Conservation (phyloP, 2,113 vertebrate genomes). For the Centropus bengalensis region DNA sequence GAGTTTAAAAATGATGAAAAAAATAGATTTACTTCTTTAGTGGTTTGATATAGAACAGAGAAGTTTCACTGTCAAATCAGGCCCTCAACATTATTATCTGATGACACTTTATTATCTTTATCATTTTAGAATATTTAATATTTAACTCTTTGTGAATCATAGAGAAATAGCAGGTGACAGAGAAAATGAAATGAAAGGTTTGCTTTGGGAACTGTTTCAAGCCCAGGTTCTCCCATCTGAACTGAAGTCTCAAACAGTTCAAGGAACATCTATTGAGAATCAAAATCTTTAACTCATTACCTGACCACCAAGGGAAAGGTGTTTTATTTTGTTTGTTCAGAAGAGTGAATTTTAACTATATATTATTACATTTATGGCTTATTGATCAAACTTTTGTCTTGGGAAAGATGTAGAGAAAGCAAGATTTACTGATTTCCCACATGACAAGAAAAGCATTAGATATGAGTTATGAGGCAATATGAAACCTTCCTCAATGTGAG, state of each 20-base stretch:
- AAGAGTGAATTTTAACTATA: background rate
- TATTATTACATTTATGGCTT: background rate
- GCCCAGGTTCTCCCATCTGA: background rate
- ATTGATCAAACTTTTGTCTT: background rate
- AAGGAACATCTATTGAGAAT: background rate
- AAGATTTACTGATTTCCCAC: background rate
- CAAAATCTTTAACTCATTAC: background rate
- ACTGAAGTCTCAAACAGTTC: background rate
- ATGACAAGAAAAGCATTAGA: background rate
- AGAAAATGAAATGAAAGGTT: background rate
- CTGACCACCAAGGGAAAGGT: background rate
- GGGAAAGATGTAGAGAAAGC: background rate
- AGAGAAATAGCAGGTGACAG: background rate
- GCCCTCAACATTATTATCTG: background rate
- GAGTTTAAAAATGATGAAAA: background rate
- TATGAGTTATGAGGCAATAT: background rate
- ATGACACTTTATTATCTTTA: constrained; percentile 13
- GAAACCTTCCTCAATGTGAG: background rate
- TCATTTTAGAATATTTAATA: background rate
- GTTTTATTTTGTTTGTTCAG: background rate
- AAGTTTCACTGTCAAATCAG: background rate
- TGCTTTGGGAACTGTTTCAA: background rate
- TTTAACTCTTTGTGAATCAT: background rate
- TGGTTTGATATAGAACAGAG: background rate
- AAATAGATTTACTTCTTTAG: background rate